phyloP scores from a whole-genome alignment of 2,888 invertebrate species.

The Drosophila monieri region DNA sequence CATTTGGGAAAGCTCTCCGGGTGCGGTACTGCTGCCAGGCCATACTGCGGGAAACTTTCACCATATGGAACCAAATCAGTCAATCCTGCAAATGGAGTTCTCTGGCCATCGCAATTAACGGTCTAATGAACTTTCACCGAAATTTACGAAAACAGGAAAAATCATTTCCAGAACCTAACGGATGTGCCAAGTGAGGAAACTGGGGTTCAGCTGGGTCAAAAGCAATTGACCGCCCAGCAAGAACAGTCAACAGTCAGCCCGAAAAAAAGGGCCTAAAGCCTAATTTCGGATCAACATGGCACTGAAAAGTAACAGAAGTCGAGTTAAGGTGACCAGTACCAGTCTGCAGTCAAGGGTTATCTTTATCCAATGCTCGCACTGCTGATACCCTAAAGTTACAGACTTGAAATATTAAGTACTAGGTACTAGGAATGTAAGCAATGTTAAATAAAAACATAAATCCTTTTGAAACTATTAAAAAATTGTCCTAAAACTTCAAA shows the following conservation, averaged over 20 bases:
- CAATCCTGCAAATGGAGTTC: constrained; percentile 42
- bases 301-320: constrained; percentile 23
- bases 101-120: constrained; percentile 37
- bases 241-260: constrained; percentile 21
- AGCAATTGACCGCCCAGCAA: constrained; percentile 73
- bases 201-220: constrained; percentile 56
- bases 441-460: too few relatives aligned
- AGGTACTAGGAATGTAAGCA: too few relatives aligned
- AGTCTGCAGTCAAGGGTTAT: background rate
- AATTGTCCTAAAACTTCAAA: background rate
- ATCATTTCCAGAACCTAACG: constrained; percentile 70
- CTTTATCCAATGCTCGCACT: background rate
- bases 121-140: constrained; percentile 70
- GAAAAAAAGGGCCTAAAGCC: constrained; percentile 55
- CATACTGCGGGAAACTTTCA: constrained; percentile 55
- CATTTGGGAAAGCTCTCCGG: constrained; percentile 59
- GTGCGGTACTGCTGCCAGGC: too few relatives aligned
- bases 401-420: background rate
- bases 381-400: constrained; percentile 8
- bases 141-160: constrained; percentile 58
- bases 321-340: constrained; percentile 6
- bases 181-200: constrained; percentile 53
- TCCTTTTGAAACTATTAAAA: too few relatives aligned
- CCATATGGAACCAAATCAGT: constrained; percentile 48
- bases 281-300: constrained; percentile 62